Base-by-base conservation (phyloP, 1,140 invertebrate species). In the Homalodisca vitripennis region DNA sequence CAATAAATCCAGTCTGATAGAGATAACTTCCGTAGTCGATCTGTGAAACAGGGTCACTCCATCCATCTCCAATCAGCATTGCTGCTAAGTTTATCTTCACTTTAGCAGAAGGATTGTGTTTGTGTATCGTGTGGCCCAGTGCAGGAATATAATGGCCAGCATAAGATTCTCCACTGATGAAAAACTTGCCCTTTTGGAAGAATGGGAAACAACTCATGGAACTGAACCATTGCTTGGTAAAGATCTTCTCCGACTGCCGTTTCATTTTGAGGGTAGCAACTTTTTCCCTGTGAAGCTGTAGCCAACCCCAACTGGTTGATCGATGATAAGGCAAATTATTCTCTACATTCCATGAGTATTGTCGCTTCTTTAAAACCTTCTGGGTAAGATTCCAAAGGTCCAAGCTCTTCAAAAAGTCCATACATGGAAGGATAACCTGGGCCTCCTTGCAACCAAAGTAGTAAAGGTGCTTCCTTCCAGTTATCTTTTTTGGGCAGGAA, bases 161-260 rank as follows among this genome's bases (percentile, higher is more conserved):
- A 79, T 95, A 95, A 14, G 92, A 94, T 80, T 95, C 92, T 0
- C 93, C 93, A 1, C 89, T 89, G 0, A 94, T 85, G 80, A 85
- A 93, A 74, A 93, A 92, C 30, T 87, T 85, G 71, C 86, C 88
- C 0, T 77, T 72, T 72, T 83, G 84, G 12, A 88, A 76, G 72
- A 90, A 85, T 3, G 87, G 86, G 73, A 92, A n/a, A 93, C 0
- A 93, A 74, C 65, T 85, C 79, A 74, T 91, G 91, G 73, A 92
- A 89, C 75, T 93, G 90, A 22, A 55, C 10, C 1, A 73, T 20
- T 6, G 68, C 66, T 13, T 34, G 26, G 32, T 70, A 70, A 20
- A 73, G 26, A 48, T 72, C 53, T 63, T 65, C 6, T 22, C 67
- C 67, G 14, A 72, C 86, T 73, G 86, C 81, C 1, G 82, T 84